Evolutionary conservation across 1,140 invertebrate genomes (phyloP), one percentile per base, ranked within the genome.

Genomic region (Trinorchestia longiramus): DNA sequence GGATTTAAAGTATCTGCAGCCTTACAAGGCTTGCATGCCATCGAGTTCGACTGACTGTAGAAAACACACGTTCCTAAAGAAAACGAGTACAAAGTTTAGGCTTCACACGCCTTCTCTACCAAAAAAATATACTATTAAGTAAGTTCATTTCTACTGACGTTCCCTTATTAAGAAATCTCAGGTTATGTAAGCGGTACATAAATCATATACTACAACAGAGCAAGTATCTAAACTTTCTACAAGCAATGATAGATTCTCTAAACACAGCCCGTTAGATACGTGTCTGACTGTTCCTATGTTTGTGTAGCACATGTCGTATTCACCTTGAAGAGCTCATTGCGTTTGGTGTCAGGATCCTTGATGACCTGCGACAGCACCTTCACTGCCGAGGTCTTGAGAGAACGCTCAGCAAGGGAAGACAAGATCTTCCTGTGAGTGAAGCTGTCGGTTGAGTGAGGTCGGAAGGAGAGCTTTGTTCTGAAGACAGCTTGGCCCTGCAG

Each of bases 361-460:
- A 99, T 99, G 95, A 99, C 99, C 97, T 99, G 99, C 0, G 99
- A 99, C 94, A 99, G 97, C 47, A 99, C 99, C 97, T 99, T 99
- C 97, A 99, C 99, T 96, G 99, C 99, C 41, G 98, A 98, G 28
- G 99, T 98, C 97, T 99, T 99, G 95, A 98, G 99, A n/a, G 99
- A 99, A 28, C 99, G 98, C 97, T 99, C 99, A 8, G 99, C 99
- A 92, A 99, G 97, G 0, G 99, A 99, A 97, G 99, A 98, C 0
- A 99, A 99, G 98, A 99, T 99, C 98, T 99, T 99, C 96, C 99
- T 98, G 97, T 99, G 99, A 0, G 99, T 99, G 97, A 99, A 99
- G 1, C 99, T 99, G 97, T 99, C 99, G 0, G 99, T 99, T 0
- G 99, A 99, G 97, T 99, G 99, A 0, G 99, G 99, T 96, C 99